These are phyloP conservation scores for Spea bombifrons DNA, from an alignment of 2,113 vertebrate species.

Conservation along the genomic window DNA sequence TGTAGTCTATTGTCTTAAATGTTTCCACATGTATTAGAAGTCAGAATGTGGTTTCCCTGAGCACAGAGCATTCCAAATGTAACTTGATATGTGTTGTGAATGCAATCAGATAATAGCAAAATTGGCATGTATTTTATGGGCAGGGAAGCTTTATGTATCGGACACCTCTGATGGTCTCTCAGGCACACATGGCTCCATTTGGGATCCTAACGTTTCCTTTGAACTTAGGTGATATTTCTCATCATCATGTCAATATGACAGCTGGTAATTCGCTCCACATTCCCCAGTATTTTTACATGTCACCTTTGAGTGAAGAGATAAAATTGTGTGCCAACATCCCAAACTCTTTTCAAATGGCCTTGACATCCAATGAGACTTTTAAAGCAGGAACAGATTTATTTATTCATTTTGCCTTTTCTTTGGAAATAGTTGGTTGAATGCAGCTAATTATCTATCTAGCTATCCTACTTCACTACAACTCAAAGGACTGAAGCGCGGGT, in stretches of 20 bases:
- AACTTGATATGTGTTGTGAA: background rate
- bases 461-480: no score
- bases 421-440: no score
- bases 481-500: no score
- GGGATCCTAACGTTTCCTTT: background rate
- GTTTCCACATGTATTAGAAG: background rate
- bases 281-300: background rate
- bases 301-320: no score
- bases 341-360: no score
- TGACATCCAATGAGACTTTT: no score
- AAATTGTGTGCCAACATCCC: no score
- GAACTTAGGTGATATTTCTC: background rate
- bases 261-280: background rate
- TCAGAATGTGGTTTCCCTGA: background rate
- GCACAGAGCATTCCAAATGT: background rate
- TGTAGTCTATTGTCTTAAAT: background rate
- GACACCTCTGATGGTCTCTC: background rate
- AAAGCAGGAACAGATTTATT: no score
- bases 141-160: background rate
- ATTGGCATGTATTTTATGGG: constrained; percentile 2
- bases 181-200: background rate
- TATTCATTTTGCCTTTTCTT: no score
- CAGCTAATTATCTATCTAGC: no score
- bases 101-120: background rate
- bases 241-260: constrained; percentile 8